Evolutionary conservation across 2,888 invertebrate species (phyloP).

Genomic region (Alitta virens): DNA sequence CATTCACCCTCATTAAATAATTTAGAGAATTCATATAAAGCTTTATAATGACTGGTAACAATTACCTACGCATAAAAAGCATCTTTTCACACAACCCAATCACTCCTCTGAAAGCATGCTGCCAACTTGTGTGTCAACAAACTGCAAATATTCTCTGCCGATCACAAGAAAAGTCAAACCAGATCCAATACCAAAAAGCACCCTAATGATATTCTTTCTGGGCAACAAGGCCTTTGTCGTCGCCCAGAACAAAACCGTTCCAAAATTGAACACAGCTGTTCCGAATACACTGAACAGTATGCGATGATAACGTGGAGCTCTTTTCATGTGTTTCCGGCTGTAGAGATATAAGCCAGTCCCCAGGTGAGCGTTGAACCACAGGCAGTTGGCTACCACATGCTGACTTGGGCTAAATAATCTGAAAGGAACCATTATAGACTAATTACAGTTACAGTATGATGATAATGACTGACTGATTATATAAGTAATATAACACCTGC

Average conservation of each 20-base stretch:
- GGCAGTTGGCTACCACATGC: slow-evolving; percentile 63
- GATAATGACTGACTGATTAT: too few species aligned
- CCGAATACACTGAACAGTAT: slow-evolving; percentile 60
- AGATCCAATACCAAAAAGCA: slow-evolving; percentile 70
- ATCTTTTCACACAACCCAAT: not conserved
- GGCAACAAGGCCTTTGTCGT: slow-evolving; percentile 77
- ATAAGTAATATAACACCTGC: too few species aligned
- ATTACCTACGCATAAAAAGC: not conserved
- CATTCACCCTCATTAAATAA: too few species aligned
- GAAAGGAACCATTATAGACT: slow-evolving; percentile 39
- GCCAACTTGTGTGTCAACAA: slow-evolving; percentile 60
- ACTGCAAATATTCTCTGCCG: slow-evolving; percentile 67
- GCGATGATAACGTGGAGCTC: slow-evolving; percentile 69
- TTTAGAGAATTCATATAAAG: too few species aligned
- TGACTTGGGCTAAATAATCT: slow-evolving; percentile 54
- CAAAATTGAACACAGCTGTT: slow-evolving; percentile 76
- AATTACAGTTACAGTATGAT: too few species aligned
- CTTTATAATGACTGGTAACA: too few species aligned
- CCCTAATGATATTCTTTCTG: slow-evolving; percentile 67
- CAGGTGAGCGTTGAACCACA: slow-evolving; percentile 76
- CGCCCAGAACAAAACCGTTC: slow-evolving; percentile 86
- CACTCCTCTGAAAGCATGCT: not conserved
- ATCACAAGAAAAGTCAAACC: slow-evolving; percentile 68
- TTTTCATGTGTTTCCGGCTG: slow-evolving; percentile 72
- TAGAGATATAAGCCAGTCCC: slow-evolving; percentile 83